Conservation (phyloP, 2,888 invertebrate genomes). For the Oscheius sp. region DNA sequence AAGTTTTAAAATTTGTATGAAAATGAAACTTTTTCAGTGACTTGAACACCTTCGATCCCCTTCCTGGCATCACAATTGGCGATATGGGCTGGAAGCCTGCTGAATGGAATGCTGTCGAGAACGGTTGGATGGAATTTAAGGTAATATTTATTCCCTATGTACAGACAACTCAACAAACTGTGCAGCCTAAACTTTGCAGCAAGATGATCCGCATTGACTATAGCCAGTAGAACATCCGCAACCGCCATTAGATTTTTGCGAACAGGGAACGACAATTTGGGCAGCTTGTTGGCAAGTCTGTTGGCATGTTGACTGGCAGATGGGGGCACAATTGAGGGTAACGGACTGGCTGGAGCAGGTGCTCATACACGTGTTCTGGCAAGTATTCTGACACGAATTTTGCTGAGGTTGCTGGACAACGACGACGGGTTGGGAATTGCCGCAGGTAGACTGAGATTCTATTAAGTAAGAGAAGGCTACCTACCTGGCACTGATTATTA, state of each 20-base stretch:
- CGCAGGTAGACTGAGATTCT: not conserved
- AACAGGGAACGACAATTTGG: constrained; percentile 47
- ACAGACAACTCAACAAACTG: not conserved
- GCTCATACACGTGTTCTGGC: constrained; percentile 55
- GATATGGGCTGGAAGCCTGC: constrained; percentile 93
- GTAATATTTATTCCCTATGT: constrained; percentile 18
- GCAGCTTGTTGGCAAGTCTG: constrained; percentile 58
- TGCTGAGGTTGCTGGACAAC: constrained; percentile 52
- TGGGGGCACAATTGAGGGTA: constrained; percentile 50
- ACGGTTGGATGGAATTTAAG: constrained; percentile 76
- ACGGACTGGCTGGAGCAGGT: constrained; percentile 55
- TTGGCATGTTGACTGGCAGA: constrained; percentile 55
- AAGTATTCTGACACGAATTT: constrained; percentile 46
- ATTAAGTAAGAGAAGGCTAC: constrained; percentile 10
- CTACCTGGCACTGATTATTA: constrained; percentile 48
- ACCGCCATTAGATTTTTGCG: constrained; percentile 11
- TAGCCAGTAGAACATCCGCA: constrained; percentile 56
- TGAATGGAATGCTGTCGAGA: constrained; percentile 85
- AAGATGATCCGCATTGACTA: constrained; percentile 54
- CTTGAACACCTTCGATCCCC: constrained; percentile 36
- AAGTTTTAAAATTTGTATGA: not conserved
- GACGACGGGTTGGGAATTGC: constrained; percentile 29
- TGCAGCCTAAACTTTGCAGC: constrained; percentile 33
- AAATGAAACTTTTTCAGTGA: constrained; percentile 26
- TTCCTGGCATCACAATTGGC: constrained; percentile 84